These are phyloP conservation scores for Megaceryle alcyon DNA, from an alignment of 2,797 vertebrate genomes.

Conservation along the genomic window DNA sequence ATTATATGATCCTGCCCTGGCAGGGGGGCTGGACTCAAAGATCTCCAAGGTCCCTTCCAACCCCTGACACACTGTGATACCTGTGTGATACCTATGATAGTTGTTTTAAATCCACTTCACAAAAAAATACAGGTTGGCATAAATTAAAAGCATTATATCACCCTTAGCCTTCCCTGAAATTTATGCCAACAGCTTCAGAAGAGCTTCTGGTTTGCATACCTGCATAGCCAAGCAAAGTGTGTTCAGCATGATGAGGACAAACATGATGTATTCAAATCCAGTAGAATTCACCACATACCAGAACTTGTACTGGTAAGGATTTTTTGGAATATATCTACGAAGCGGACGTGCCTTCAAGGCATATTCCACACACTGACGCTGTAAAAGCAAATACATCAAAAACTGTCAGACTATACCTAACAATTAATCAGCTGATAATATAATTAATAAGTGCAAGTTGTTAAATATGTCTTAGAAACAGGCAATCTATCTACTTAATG, in stretches of 20 bases:
- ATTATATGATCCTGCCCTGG: too few relatives aligned
- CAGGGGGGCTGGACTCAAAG: too few relatives aligned
- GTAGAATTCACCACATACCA: slow-evolving; percentile 99
- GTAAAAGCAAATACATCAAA: slow-evolving; percentile 62
- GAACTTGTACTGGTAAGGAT: slow-evolving; percentile 99
- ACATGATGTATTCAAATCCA: slow-evolving; percentile 99
- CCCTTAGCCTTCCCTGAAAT: not conserved
- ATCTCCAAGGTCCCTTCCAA: too few relatives aligned
- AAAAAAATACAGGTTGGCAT: not conserved
- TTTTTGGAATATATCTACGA: slow-evolving; percentile 97
- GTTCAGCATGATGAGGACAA: slow-evolving; percentile 99
- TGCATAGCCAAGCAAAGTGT: slow-evolving; percentile 98
- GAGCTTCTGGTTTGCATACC: slow-evolving; percentile 80
- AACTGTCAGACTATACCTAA: not conserved
- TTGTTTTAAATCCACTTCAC: not conserved
- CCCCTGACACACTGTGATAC: too few relatives aligned
- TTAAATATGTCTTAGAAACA: not conserved
- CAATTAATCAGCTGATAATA: not conserved
- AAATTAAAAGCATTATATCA: not conserved
- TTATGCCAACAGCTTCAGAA: not conserved
- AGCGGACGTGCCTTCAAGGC: slow-evolving; percentile 95
- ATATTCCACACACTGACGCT: slow-evolving; percentile 99
- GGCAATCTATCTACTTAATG: not conserved
- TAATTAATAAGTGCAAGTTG: not conserved
- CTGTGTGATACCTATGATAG: too few relatives aligned